Evolutionary conservation across 2,797 vertebrate species (phyloP).

Genomic region (Notolepis coatsorum): DNA sequence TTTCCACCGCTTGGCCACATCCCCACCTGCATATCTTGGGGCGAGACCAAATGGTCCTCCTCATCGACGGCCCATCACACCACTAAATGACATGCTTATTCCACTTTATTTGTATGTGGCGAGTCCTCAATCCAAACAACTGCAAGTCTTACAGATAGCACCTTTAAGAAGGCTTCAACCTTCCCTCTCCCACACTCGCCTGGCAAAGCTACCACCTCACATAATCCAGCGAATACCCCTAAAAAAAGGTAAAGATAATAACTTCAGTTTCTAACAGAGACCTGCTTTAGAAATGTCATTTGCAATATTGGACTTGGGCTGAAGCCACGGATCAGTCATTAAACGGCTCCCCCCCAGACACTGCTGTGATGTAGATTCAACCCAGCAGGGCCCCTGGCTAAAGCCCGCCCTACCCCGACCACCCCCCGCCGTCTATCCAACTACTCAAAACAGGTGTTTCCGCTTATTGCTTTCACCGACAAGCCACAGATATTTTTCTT

Average conservation of each 20-base stretch:
- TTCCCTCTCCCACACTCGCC: conserved; percentile 34
- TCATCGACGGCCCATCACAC: too few species aligned
- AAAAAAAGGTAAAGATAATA: conserved; percentile 36
- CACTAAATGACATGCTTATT: too few species aligned
- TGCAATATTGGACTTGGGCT: conserved; percentile 11
- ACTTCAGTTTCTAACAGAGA: conserved; percentile 30
- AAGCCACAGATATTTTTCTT: conserved; percentile 54
- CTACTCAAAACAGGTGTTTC: conserved; percentile 44
- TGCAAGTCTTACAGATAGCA: too few species aligned
- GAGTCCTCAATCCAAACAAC: too few species aligned
- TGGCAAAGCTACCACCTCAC: conserved; percentile 37
- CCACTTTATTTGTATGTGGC: too few species aligned
- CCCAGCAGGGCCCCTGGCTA: conserved; percentile 48
- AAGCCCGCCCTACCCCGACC: conserved; percentile 26
- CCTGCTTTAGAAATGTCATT: conserved; percentile 52
- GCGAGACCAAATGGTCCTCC: too few species aligned
- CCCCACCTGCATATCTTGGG: too few species aligned
- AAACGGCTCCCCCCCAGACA: conserved; percentile 32
- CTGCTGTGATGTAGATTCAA: conserved; percentile 57
- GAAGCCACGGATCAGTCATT: conserved; percentile 50
- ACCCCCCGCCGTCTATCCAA: conserved; percentile 41
- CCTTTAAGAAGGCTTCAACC: conserved; percentile 16
- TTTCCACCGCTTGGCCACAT: too few species aligned
- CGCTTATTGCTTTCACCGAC: conserved; percentile 61
- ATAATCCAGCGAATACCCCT: too few species aligned